Evolutionary conservation across 2,797 vertebrate species (phyloP).

Genomic region (Anabas testudineus): DNA sequence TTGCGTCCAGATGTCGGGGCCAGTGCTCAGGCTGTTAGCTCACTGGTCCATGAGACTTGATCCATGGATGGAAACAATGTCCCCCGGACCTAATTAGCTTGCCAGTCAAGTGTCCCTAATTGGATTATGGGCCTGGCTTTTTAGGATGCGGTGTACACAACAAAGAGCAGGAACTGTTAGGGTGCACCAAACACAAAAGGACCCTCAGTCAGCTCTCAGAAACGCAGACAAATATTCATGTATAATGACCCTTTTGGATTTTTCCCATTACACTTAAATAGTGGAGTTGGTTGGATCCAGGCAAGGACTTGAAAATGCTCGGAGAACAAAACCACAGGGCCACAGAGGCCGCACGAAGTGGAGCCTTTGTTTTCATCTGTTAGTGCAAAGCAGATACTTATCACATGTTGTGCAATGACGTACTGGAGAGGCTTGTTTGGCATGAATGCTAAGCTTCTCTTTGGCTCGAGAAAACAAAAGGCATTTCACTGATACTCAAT

Average conservation of each 20-base stretch:
- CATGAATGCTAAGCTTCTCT: conserved; percentile 40
- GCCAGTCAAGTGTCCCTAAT: conserved; percentile 83
- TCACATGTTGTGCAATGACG: conserved; percentile 40
- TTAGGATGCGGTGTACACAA: conserved; percentile 36
- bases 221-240: conserved; percentile 14
- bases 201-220: conserved; percentile 1
- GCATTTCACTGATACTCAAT: conserved; percentile 33
- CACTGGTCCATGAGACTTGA: conserved; percentile 72
- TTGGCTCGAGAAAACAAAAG: conserved; percentile 52
- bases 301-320: not conserved
- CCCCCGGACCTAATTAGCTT: conserved; percentile 75
- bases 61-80: conserved; percentile 74
- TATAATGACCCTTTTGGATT: conserved; percentile 22
- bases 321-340: conserved; percentile 18
- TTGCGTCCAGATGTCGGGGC: conserved; percentile 61
- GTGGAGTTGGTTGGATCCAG: not conserved
- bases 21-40: conserved; percentile 53
- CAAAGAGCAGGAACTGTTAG: conserved; percentile 7
- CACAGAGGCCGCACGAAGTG: conserved; percentile 10
- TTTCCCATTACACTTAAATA: conserved; percentile 19
- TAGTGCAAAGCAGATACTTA: conserved; percentile 37
- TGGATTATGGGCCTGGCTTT: conserved; percentile 74
- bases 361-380: conserved; percentile 39
- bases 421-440: conserved; percentile 43
- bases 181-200: conserved; percentile 17